Evolutionary conservation across 2,888 invertebrate species (phyloP).

Genomic region (Ornithoptera alexandrae): DNA sequence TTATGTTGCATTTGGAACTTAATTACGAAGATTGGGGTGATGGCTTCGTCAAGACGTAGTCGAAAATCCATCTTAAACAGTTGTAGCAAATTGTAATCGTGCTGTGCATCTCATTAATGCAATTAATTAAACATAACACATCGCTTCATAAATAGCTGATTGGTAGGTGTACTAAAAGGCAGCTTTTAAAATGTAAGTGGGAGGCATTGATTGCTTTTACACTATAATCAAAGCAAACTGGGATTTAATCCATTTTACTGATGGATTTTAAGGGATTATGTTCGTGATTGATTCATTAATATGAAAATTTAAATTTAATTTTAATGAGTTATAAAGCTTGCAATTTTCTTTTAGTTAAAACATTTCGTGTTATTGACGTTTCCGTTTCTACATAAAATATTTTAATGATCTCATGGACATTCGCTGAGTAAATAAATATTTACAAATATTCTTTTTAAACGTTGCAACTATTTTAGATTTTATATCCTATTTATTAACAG

Average conservation of each 20-base stretch:
- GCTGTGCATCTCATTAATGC: conserved; percentile 7
- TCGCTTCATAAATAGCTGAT: conserved; percentile 2
- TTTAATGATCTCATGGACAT: neutral
- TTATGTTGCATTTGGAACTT: conserved; percentile 63
- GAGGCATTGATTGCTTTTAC: conserved; percentile 18
- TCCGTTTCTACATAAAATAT: neutral
- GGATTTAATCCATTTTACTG: conserved; percentile 22
- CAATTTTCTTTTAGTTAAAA: conserved; percentile 17
- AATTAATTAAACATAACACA: conserved; percentile 5
- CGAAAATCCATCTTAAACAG: conserved; percentile 33
- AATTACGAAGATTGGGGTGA: conserved; percentile 56
- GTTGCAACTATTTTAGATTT: neutral
- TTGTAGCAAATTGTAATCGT: conserved; percentile 32
- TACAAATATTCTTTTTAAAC: neutral
- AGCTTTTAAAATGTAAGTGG: conserved; percentile 6
- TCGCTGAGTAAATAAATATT: neutral
- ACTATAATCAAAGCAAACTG: conserved; percentile 26
- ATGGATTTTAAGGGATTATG: conserved; percentile 24
- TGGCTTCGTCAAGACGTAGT: conserved; percentile 43
- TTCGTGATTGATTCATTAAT: conserved; percentile 28
- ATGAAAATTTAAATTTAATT: conserved; percentile 29
- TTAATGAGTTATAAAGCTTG: conserved; percentile 25
- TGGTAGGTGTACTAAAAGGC: conserved; percentile 2
- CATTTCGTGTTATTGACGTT: neutral
- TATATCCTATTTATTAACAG: conserved; percentile 6